Evolutionary conservation across 2,113 vertebrate genomes (phyloP).

Genomic region (Atlantisia rogersi): DNA sequence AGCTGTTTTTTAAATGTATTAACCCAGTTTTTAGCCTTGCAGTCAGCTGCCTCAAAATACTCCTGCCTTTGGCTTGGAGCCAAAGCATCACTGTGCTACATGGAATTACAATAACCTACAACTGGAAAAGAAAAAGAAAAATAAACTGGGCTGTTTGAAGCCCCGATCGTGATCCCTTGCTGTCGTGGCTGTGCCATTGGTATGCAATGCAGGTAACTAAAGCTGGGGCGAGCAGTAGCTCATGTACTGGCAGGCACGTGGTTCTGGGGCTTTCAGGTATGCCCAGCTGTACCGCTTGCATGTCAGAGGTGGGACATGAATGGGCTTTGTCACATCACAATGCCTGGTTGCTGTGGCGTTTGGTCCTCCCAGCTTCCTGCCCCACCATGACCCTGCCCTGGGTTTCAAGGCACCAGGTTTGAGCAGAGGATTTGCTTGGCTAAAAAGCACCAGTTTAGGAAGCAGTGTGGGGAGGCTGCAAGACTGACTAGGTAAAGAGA

Average conservation of each 20-base stretch:
- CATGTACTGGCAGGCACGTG: accelerated
- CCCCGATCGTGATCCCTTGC: background rate
- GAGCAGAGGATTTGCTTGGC: background rate
- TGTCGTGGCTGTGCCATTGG: background rate
- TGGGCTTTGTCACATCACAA: accelerated
- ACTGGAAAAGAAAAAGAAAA: background rate
- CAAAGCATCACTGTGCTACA: background rate
- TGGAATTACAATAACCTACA: background rate
- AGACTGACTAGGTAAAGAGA: slow-evolving; percentile 28
- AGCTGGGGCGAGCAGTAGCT: accelerated
- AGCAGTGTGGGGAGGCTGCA: background rate
- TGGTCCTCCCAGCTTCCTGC: background rate
- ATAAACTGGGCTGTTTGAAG: background rate
- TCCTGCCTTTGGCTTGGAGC: background rate
- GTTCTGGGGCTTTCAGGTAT: background rate
- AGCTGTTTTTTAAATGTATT: slow-evolving; percentile 22
- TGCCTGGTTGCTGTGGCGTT: background rate
- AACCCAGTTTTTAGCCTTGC: slow-evolving; percentile 6
- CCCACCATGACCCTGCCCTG: too few species aligned
- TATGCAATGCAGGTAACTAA: background rate
- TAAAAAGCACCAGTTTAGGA: slow-evolving; percentile 1
- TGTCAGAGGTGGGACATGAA: background rate
- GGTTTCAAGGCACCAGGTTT: background rate
- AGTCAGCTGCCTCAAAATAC: background rate
- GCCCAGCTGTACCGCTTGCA: background rate